Base-by-base conservation (phyloP, 1,140 invertebrate genomes). In the Polypedilum vanderplanki region DNA sequence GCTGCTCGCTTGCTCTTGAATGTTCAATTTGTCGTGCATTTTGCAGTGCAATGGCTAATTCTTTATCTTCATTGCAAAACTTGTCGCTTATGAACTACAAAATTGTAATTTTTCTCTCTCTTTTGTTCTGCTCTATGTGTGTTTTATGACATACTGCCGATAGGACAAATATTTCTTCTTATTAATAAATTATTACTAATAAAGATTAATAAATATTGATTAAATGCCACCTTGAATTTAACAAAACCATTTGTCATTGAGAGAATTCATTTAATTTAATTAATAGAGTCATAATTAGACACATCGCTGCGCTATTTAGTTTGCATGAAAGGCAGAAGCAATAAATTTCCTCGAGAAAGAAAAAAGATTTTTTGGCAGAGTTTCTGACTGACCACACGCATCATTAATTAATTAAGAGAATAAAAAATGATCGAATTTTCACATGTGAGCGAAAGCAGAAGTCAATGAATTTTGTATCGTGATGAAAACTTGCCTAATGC, bases 161-260 rank as follows among this genome's bases (percentile, higher is more conserved):
- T 3, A 33, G 24, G 24, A 5, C 24, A 33, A 1, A 33, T 33
- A 33, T 33, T 33, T 33, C 24, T 33, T 33, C 24, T 33, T 33
- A 3, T 33, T 33, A 33, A 57, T 57, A 57, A n/a, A 57, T n/a
- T 4, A 15, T 12, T 57, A 12, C n/a, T 57, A 57, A 57, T 57
- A 57, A 57, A 57, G 46, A 57, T 57, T 57, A 57, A 57, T 57
- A 57, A 57, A 57, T 33, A 33, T 57, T 57, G 46, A 57, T 57
- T 57, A n/a, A 57, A 57, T 57, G n/a, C 46, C 46, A n/a, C 46
- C 46, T 57, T 57, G 46, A 57, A 57, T n/a, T 12, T 12, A 33
- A 12, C n/a, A 4, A 57, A 8, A 57, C n/a, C 46, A 57, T 57
- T 57, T 57, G 46, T 57, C 46, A 57, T 57, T 57, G 46, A 57